phyloP scores from a whole-genome alignment of 2,888 invertebrate genomes.

The Koerneria pararmatus region DNA sequence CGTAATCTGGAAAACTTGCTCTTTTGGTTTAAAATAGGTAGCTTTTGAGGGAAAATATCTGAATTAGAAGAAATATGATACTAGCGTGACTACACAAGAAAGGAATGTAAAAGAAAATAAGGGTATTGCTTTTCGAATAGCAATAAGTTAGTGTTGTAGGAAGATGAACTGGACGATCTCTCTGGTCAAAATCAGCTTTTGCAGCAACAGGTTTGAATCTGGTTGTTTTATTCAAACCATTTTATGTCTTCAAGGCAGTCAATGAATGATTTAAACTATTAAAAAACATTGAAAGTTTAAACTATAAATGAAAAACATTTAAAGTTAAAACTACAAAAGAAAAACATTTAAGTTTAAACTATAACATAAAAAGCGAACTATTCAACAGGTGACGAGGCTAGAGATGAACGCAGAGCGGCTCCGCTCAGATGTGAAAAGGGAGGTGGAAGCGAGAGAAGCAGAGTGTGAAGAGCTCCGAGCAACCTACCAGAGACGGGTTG shows the following conservation, averaged over 20 bases:
- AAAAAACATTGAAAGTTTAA: background rate
- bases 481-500: constrained; percentile 84
- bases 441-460: constrained; percentile 83
- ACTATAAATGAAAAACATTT: too few species aligned
- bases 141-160: too few species aligned
- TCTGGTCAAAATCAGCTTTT: constrained; percentile 84
- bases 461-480: constrained; percentile 87
- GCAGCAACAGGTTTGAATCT: constrained; percentile 82
- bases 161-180: constrained; percentile 87
- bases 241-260: background rate
- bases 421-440: constrained; percentile 63
- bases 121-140: background rate
- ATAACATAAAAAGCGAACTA: too few species aligned
- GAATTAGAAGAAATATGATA: too few species aligned
- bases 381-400: constrained; percentile 12
- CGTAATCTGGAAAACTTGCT: too few species aligned
- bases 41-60: too few species aligned
- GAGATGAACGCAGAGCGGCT: constrained; percentile 28
- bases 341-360: too few species aligned
- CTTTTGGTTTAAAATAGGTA: too few species aligned
- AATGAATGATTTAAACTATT: background rate
- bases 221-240: background rate
- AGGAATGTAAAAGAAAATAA: background rate
- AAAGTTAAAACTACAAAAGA: too few species aligned
- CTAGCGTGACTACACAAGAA: too few species aligned